Evolutionary conservation across 2,888 invertebrate genomes (phyloP), one percentile per base, ranked within the genome.

Genomic region (Cyclophora punctaria): DNA sequence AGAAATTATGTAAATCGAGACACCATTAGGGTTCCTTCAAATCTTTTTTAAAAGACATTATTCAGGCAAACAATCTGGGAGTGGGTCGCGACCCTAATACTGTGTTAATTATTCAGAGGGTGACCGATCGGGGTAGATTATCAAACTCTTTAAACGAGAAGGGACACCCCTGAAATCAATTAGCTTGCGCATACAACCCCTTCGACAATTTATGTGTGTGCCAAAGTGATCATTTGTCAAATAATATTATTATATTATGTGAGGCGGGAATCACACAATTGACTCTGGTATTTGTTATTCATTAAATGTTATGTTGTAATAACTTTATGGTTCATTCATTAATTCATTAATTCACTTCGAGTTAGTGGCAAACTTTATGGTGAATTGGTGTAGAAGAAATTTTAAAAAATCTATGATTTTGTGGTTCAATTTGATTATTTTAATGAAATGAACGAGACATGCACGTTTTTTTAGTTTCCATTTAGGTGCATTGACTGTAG

Each of bases 91-190:
- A 63, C 69, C 68, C 73, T 77, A 80, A 80, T 78, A 78, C 67
- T 61, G 69, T 73, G 79, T 81, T 80, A 80, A 84, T 83, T 81
- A 83, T 81, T 80, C 79, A 71, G 63, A 63, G 64, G 64, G 63
- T 62, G 66, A 62, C 64, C 71, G 67, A 73, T 74, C 66, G 66
- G 67, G 57, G 67, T 69, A 73, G 20, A 20, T 74, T 73, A 74
- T 68, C 62, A 53, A 66, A 60, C 64, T 61, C 58, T 56, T 60
- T 48, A 50, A 49, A 41, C 41, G 45, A 60, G 58, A 52, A 62
- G 66, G 64, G 66, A 64, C 68, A 61, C 60, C 66, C 73, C 66
- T 52, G 68, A 75, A 80, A 80, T 78, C 83, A 82, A 84, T 84
- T 84, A 84, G 78, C 75, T 66, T 71, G 51, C 46, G 70, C 68